Evolutionary conservation across 2,888 invertebrate species (phyloP), one percentile per base, ranked within the genome.

Genomic region (Chromoteleia sp.): DNA sequence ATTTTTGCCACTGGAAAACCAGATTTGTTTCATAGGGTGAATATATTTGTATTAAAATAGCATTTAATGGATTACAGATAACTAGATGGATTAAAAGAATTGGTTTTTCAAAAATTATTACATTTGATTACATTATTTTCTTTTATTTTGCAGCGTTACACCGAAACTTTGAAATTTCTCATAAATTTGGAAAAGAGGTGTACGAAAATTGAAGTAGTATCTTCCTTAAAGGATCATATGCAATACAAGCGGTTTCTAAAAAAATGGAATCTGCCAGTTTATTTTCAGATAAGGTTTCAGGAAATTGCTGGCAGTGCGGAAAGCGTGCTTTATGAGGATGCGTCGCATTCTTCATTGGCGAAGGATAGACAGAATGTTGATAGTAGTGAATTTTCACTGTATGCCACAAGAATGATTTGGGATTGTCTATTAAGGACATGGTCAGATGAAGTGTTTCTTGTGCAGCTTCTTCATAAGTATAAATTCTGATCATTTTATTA

Each of bases 251-350:
- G 94, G 82, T 97, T 98, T 89, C 94, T 97, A 85, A 95, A 95
- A 83, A 95, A 97, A 85, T 99, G 98, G 97, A 98, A 98, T 92
- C 93, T 98, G 59, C 97, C 98, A 8, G 98, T 99, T n/a, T 99
- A 99, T 92, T 98, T 97, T 91, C 98, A 98, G 93, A 97, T 98
- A 85, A 94, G 98, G 84, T 98, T 98, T 92, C 98, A 98, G 93
- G 97, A 98, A 92, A 97, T 98, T 89, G 97, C 97, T 65, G 96
- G 96, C 84, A 92, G 82, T 2, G 86, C 91, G 15, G 92, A 92
- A 59, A 86, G 86, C 33, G 78, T 85, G 17, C 82, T 91, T 29
- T 86, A 75, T 25, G 87, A 86, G 45, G 76, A 88, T 50, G 89
- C 93, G 74, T 88, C 87, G 30, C 84, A 85, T 3, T 43, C 83